A percentile compares a stretch with the other conserved stretches of the same genome.
Conservation (phyloP, 1,140 invertebrate species). For the Calephelis virginiensis region DNA sequence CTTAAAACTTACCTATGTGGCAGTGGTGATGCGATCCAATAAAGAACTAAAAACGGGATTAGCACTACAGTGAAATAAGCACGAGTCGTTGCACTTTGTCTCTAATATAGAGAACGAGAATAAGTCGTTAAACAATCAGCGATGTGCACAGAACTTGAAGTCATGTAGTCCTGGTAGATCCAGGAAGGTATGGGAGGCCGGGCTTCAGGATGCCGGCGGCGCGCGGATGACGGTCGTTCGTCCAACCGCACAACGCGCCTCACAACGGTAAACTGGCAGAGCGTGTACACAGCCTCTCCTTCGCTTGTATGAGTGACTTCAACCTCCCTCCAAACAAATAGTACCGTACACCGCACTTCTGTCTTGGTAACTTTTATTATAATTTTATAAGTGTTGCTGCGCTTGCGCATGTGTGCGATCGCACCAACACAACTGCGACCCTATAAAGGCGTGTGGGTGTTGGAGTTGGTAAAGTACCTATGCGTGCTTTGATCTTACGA, state of each 20-base stretch:
- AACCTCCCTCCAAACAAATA: conserved; percentile 76
- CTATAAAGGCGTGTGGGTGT: conserved; percentile 58
- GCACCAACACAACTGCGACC: conserved; percentile 34
- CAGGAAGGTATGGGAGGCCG: conserved; percentile 36
- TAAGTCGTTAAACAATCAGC: conserved; percentile 51
- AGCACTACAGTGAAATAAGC: conserved; percentile 70
- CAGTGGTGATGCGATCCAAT: conserved; percentile 64
- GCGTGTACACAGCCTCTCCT: conserved; percentile 68
- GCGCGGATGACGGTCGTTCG: conserved; percentile 64
- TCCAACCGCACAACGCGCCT: conserved; percentile 75
- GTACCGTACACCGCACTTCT: conserved; percentile 72
- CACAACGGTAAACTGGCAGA: conserved; percentile 76
- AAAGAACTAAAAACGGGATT: conserved; percentile 66
- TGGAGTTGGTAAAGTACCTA: conserved; percentile 68
- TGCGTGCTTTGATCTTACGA: conserved; percentile 77
- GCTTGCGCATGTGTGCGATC: conserved; percentile 53
- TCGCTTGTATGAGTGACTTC: conserved; percentile 68
- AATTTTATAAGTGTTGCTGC: conserved; percentile 68
- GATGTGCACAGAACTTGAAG: conserved; percentile 49
- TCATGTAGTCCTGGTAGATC: conserved; percentile 42
- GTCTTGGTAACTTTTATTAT: conserved; percentile 74
- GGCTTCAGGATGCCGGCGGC: conserved; percentile 51
- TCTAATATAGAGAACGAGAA: conserved; percentile 52
- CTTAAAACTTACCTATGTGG: conserved; percentile 56
- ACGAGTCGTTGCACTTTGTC: conserved; percentile 71